These are phyloP conservation scores for Apotomis betuletana DNA, from an alignment of 2,888 invertebrate species.

Conservation along the genomic window DNA sequence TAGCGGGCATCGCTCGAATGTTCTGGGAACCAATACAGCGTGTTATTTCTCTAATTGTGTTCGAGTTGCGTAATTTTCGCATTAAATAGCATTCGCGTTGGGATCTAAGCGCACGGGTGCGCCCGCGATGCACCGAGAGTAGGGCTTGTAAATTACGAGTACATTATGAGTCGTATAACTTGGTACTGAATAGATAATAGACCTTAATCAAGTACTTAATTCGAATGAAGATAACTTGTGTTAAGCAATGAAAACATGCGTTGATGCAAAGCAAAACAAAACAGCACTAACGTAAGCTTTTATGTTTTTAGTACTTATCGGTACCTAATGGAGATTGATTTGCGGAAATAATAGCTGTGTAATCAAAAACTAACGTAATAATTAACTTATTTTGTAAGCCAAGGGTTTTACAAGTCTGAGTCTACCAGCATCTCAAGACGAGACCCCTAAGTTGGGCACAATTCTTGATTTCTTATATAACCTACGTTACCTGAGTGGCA, in stretches of 20 bases:
- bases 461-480: too few relatives aligned
- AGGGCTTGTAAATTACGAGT: conserved; percentile 23
- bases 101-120: conserved; percentile 46
- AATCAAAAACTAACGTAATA: too few relatives aligned
- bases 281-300: background rate
- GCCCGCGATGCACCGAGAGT: conserved; percentile 48
- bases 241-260: background rate
- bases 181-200: conserved; percentile 7
- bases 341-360: too few relatives aligned
- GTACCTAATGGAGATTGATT: background rate
- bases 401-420: too few relatives aligned
- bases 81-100: conserved; percentile 35
- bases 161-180: background rate
- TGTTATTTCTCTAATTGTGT: conserved; percentile 47
- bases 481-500: too few relatives aligned
- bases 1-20: conserved; percentile 16
- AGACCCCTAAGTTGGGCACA: too few relatives aligned
- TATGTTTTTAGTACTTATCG: background rate
- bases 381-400: too few relatives aligned
- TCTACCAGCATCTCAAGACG: too few relatives aligned
- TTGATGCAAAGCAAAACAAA: background rate
- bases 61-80: conserved; percentile 44
- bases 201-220: background rate
- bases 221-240: background rate
- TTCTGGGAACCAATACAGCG: conserved; percentile 22